Conservation (phyloP, 37 sponge, comb jelly and placozoan genomes). For the Hormiphora californensis region DNA sequence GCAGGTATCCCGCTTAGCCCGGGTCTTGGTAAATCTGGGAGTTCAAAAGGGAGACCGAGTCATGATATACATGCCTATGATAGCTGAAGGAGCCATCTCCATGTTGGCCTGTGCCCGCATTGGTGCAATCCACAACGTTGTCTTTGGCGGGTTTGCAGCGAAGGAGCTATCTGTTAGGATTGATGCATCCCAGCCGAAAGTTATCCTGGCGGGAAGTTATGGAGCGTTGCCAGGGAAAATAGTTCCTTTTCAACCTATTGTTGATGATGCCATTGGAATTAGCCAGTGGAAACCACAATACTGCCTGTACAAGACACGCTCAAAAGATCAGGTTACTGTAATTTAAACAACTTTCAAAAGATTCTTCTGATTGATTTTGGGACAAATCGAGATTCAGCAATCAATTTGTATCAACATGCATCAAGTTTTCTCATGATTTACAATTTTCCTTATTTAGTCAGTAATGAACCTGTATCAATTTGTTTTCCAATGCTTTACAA, state of each 20-base stretch:
- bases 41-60: slow-evolving; percentile 32
- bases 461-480: too few relatives aligned
- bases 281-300: not conserved
- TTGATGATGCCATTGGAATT: not conserved
- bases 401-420: too few relatives aligned
- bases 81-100: not conserved
- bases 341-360: too few relatives aligned
- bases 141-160: slow-evolving; percentile 17
- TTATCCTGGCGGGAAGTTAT: not conserved
- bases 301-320: slow-evolving; percentile 5
- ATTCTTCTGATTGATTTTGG: too few relatives aligned
- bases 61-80: slow-evolving; percentile 49
- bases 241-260: not conserved
- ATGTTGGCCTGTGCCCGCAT: slow-evolving; percentile 33
- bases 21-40: slow-evolving; percentile 13
- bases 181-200: not conserved
- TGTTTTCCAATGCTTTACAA: too few relatives aligned
- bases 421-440: too few relatives aligned
- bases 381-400: too few relatives aligned
- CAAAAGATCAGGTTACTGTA: too few relatives aligned
- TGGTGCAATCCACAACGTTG: slow-evolving; percentile 3
- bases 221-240: not conserved
- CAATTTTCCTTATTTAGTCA: too few relatives aligned
- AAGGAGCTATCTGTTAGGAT: slow-evolving; percentile 26
- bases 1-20: not conserved